phyloP scores from a whole-genome alignment of 2,797 vertebrate species.

The Enoplosus armatus region DNA sequence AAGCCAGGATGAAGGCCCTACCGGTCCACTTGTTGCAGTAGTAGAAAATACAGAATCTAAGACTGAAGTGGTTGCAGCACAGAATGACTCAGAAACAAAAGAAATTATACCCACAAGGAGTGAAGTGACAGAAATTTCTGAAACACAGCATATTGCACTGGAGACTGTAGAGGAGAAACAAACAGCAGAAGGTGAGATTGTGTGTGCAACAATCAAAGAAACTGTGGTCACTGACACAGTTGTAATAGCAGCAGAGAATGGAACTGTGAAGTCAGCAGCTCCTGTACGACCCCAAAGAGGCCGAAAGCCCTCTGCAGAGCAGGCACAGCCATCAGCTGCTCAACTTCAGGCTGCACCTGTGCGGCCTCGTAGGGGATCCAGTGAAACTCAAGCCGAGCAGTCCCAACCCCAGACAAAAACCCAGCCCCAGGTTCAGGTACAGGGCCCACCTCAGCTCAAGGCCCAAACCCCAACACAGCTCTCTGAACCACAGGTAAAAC shows the following conservation, averaged over 20 bases:
- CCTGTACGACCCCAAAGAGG: constrained; percentile 81
- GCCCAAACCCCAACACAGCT: constrained; percentile 29
- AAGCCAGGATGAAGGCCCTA: constrained; percentile 25
- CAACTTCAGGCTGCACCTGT: constrained; percentile 69
- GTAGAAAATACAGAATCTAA: constrained; percentile 34
- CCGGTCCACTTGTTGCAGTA: constrained; percentile 14
- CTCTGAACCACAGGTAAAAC: constrained; percentile 51
- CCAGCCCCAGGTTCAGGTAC: constrained; percentile 38
- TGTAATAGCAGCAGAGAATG: constrained; percentile 44
- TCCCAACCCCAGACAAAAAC: constrained; percentile 42
- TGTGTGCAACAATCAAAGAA: constrained; percentile 62
- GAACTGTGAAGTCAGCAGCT: constrained; percentile 60
- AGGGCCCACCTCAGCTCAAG: constrained; percentile 20
- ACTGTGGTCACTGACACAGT: constrained; percentile 49
- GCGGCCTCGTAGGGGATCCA: constrained; percentile 63
- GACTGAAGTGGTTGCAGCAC: constrained; percentile 20
- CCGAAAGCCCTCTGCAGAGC: constrained; percentile 71
- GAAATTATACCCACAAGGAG: constrained; percentile 20
- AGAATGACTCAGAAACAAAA: constrained; percentile 53
- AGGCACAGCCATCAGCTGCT: constrained; percentile 58
- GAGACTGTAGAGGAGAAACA: constrained; percentile 49
- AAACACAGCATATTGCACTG: constrained; percentile 15
- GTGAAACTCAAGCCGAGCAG: constrained; percentile 66
- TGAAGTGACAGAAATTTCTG: constrained; percentile 54
- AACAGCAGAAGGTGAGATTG: constrained; percentile 42